These are phyloP conservation scores for Xylocampa areola DNA, from an alignment of 2,888 invertebrate species.

Conservation along the genomic window DNA sequence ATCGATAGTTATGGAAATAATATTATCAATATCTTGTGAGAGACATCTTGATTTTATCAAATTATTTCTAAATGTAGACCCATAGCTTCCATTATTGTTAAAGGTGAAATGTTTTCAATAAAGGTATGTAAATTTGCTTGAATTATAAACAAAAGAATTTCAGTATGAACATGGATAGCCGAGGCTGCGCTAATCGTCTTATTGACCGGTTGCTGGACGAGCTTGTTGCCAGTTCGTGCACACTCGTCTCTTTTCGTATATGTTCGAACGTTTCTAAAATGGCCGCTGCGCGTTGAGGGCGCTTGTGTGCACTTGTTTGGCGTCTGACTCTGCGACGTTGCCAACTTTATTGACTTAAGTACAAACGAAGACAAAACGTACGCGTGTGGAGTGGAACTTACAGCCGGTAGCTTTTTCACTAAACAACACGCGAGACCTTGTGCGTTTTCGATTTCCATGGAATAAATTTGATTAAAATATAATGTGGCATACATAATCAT, in stretches of 20 bases:
- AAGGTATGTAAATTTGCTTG: constrained; percentile 43
- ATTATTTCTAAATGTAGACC: constrained; percentile 2
- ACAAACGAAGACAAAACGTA: constrained; percentile 88
- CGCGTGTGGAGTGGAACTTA: constrained; percentile 87
- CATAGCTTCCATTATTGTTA: not conserved
- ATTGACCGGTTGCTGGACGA: constrained; percentile 89
- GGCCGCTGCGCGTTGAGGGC: constrained; percentile 90
- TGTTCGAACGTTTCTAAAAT: constrained; percentile 77
- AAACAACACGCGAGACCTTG: constrained; percentile 71
- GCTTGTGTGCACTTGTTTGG: constrained; percentile 88
- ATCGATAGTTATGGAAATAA: not conserved
- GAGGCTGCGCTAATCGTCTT: constrained; percentile 87
- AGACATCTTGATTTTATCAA: not conserved
- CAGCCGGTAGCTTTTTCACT: constrained; percentile 85
- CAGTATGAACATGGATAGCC: constrained; percentile 70
- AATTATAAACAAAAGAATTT: constrained; percentile 77
- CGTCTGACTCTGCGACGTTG: constrained; percentile 89
- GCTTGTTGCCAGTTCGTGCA: constrained; percentile 87
- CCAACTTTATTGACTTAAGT: constrained; percentile 89
- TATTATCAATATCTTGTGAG: not conserved
- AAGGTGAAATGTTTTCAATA: constrained; percentile 17
- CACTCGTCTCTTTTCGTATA: constrained; percentile 81
- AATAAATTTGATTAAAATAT: constrained; percentile 62
- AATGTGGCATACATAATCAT: constrained; percentile 71
- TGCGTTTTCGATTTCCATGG: constrained; percentile 65